A percentile compares a stretch with the other conserved stretches of the same genome.
Conservation (phyloP, 2,888 invertebrate genomes). For the Axea sp. region DNA sequence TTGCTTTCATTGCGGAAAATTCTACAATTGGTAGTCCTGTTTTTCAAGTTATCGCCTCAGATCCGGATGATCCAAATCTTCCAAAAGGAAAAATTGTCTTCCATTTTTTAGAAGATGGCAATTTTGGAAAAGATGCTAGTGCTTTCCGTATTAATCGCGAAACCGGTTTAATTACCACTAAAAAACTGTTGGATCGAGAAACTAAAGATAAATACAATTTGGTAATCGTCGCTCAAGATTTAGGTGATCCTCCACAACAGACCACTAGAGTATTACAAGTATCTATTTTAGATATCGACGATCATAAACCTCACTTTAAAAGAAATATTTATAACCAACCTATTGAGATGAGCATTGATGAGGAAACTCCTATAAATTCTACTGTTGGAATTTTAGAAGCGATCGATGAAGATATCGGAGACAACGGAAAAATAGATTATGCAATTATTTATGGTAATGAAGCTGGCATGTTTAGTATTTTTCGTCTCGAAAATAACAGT, state of each 20-base stretch:
- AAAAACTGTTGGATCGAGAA: constrained; percentile 86
- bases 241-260: constrained; percentile 88
- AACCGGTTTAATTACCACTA: constrained; percentile 87
- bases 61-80: constrained; percentile 88
- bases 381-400: constrained; percentile 86
- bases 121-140: constrained; percentile 77
- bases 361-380: constrained; percentile 85
- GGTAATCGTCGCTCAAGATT: constrained; percentile 88
- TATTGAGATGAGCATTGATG: constrained; percentile 82
- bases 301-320: constrained; percentile 87
- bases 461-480: constrained; percentile 83
- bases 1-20: constrained; percentile 87
- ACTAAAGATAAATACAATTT: constrained; percentile 87
- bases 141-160: constrained; percentile 77
- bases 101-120: constrained; percentile 85
- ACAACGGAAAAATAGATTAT: constrained; percentile 88
- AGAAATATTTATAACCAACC: constrained; percentile 84
- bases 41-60: constrained; percentile 87
- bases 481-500: constrained; percentile 83
- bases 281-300: constrained; percentile 87
- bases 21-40: constrained; percentile 87
- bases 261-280: constrained; percentile 86
- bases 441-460: constrained; percentile 87
- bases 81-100: constrained; percentile 87
- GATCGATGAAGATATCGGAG: constrained; percentile 86